Base-by-base conservation (phyloP, 2,113 vertebrate genomes). In the Nannospalax galili region DNA sequence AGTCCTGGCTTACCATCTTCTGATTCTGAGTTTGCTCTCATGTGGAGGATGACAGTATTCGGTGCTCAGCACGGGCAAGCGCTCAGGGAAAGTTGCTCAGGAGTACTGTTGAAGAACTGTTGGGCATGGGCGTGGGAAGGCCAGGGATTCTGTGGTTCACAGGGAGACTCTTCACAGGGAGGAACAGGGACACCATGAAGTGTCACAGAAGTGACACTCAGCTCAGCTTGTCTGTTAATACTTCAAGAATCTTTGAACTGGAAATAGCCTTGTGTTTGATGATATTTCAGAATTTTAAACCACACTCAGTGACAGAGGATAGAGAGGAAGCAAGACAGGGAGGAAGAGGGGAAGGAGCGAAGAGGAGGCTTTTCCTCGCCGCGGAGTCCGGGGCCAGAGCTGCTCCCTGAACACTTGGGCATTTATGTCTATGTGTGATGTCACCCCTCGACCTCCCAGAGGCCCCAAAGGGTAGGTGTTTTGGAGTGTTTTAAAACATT, bases 11-110 rank as follows among this genome's bases (percentile, higher is more conserved):
- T 42, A 7, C 30, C 20, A 16, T 30, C 9, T 26, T 9, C 24
- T 19, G 3, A 60, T 60, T 20, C 37, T 30, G 37, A 65, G 30
- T 16, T 65, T 45, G 28, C 28, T 65, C 10, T 45, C 10, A 35
- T 62, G 26, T 0, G 4, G 12, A 15, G 9, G 7, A 9, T 11
- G 15, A 15, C n/a, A 35, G 14, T 32, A 1, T 0, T 1, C 3
- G 4, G 8, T 28, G 3, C 45, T 26, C 26, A 58, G 5, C 19
- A 48, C 11, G 16, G 16, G 7, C 1, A 16, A 42, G 12, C 14
- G 2, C 58, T 9, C 26, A 32, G 0, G 4, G 30, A 80, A 87
- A 82, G 19, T 1, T n/a, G 1, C 22, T 30, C 52, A 37, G 15
- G 60, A 32, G 10, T 75, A 3, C 3, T 5, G 8, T 26, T 22